Conservation (phyloP, 1,140 invertebrate genomes). For the Drosophila subpulchrella region DNA sequence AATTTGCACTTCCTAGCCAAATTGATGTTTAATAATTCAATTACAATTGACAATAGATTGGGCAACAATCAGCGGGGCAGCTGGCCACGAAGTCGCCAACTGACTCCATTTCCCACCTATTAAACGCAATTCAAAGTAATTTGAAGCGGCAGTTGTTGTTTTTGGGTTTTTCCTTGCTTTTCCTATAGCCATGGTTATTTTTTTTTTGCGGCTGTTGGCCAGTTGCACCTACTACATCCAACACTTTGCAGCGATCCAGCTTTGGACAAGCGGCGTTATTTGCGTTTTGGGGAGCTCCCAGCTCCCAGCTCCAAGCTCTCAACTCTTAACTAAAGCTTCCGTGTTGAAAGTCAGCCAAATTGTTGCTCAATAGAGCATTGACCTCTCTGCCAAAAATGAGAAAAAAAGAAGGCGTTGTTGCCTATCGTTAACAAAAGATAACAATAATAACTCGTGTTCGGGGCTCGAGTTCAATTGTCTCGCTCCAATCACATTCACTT, state of each 20-base stretch:
- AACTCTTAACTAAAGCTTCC: slow-evolving; percentile 44
- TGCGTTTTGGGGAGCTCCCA: slow-evolving; percentile 40
- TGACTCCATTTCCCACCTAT: slow-evolving; percentile 78
- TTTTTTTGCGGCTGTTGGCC: slow-evolving; percentile 5
- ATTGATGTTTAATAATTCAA: slow-evolving; percentile 78
- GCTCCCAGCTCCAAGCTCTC: slow-evolving; percentile 13
- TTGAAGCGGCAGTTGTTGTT: slow-evolving; percentile 51
- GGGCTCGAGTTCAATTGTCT: slow-evolving; percentile 64
- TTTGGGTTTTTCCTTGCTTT: slow-evolving; percentile 19
- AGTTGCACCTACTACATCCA: slow-evolving; percentile 62
- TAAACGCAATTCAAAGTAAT: slow-evolving; percentile 81
- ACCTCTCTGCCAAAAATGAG: slow-evolving; percentile 49
- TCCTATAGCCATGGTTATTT: slow-evolving; percentile 1
- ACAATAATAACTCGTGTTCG: slow-evolving; percentile 61
- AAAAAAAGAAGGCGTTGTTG: slow-evolving; percentile 57
- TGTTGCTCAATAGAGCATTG: slow-evolving; percentile 76
- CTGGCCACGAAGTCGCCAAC: slow-evolving; percentile 52
- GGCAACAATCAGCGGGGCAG: slow-evolving; percentile 50
- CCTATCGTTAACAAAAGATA: slow-evolving; percentile 74
- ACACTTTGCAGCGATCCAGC: slow-evolving; percentile 46
- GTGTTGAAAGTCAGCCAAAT: slow-evolving; percentile 70
- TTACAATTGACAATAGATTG: slow-evolving; percentile 59
- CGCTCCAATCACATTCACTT: slow-evolving; percentile 64
- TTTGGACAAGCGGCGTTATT: slow-evolving; percentile 32
- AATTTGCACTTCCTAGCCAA: slow-evolving; percentile 79